Conservation (phyloP, 2,888 invertebrate species). For the Neoaliturus tenellus region DNA sequence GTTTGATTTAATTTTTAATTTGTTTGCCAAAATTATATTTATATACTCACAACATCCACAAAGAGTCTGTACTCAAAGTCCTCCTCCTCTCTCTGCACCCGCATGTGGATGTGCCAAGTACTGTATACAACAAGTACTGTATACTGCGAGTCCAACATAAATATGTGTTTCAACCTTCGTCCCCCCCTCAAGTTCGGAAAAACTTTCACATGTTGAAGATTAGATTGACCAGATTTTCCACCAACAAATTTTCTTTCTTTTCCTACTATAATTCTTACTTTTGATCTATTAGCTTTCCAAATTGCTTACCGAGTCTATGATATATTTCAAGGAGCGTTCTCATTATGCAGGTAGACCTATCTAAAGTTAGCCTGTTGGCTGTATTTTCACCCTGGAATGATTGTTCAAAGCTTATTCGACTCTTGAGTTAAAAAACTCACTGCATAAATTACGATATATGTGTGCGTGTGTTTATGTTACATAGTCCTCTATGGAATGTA, state of each 20-base stretch:
- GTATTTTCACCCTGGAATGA: background rate
- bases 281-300: too few species aligned
- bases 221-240: too few species aligned
- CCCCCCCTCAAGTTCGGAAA: too few species aligned
- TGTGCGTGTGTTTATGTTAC: constrained; percentile 35
- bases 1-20: constrained; percentile 62
- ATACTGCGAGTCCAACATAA: too few species aligned
- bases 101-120: constrained; percentile 49
- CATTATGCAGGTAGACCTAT: background rate
- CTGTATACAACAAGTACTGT: too few species aligned
- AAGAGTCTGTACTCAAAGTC: constrained; percentile 54
- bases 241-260: too few species aligned
- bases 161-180: too few species aligned
- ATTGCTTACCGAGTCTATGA: too few species aligned
- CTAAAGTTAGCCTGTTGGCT: background rate
- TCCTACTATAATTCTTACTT: too few species aligned
- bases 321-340: background rate
- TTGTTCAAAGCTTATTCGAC: background rate
- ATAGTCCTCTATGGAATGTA: constrained; percentile 36
- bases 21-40: constrained; percentile 52
- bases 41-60: constrained; percentile 46
- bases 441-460: constrained; percentile 27
- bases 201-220: too few species aligned
- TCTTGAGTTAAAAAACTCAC: background rate
- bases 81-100: constrained; percentile 24